phyloP scores from a whole-genome alignment of 2,113 vertebrate species.

The Phyllopteryx taeniolatus region DNA sequence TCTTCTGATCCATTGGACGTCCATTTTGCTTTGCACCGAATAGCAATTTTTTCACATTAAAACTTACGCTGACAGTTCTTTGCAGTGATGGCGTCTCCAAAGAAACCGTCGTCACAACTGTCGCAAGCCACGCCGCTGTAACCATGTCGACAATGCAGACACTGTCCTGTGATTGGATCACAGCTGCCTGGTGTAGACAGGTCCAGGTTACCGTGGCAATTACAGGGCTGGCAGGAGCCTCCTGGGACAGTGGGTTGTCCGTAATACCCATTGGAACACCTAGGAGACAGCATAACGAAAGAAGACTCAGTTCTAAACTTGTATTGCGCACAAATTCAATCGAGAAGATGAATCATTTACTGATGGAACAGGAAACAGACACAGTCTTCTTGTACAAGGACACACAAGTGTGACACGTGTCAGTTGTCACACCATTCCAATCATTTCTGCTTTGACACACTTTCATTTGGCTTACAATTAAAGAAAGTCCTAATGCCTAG shows the following conservation, averaged over 20 bases:
- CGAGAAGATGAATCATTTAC: background rate
- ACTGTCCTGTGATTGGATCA: conserved; percentile 88
- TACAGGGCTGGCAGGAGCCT: conserved; percentile 85
- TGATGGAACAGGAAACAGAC: background rate
- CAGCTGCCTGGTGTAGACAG: conserved; percentile 84
- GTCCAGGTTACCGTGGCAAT: conserved; percentile 91
- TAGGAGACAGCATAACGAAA: conserved; percentile 53
- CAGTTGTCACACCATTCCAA: background rate
- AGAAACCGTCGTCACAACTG: conserved; percentile 87
- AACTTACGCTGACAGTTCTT: conserved; percentile 92
- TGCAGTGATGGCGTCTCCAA: conserved; percentile 84
- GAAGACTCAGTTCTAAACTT: background rate
- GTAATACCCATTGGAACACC: conserved; percentile 91
- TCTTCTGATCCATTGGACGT: too few species aligned
- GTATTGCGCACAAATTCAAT: background rate
- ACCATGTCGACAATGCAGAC: conserved; percentile 87
- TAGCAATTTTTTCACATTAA: background rate
- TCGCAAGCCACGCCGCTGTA: conserved; percentile 83
- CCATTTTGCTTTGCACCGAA: background rate
- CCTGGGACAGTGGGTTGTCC: conserved; percentile 84
- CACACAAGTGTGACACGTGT: conserved; percentile 4
- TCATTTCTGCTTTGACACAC: conserved; percentile 6
- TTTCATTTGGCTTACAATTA: conserved; percentile 34
- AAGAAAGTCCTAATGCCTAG: conserved; percentile 36
- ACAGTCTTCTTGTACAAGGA: background rate